phyloP scores from a whole-genome alignment of 2,797 vertebrate genomes.

The Cichlasoma orientale region DNA sequence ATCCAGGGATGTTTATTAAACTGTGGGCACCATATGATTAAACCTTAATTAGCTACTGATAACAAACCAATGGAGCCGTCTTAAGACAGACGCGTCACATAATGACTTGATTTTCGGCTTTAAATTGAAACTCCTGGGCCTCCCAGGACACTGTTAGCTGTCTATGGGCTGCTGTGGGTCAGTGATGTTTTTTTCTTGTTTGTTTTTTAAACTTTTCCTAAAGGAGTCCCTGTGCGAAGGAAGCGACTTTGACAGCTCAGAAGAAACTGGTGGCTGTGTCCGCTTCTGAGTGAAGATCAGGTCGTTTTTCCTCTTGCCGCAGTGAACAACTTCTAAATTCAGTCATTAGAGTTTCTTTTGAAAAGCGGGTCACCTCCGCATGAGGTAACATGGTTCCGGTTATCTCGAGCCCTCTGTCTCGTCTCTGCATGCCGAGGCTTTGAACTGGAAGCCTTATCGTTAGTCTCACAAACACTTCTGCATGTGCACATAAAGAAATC shows the following conservation, averaged over 20 bases:
- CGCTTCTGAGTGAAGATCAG: slow-evolving; percentile 77
- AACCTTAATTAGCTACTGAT: slow-evolving; percentile 9
- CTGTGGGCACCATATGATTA: slow-evolving; percentile 4
- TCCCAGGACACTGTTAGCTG: slow-evolving; percentile 15
- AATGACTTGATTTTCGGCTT: slow-evolving; percentile 28
- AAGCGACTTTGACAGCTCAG: slow-evolving; percentile 78
- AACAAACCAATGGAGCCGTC: background rate
- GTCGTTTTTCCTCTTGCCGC: background rate
- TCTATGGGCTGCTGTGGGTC: slow-evolving; percentile 11
- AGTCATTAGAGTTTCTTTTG: background rate
- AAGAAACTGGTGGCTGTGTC: slow-evolving; percentile 79
- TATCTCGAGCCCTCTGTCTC: slow-evolving; percentile 9
- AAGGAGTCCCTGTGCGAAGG: slow-evolving; percentile 83
- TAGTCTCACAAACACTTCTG: slow-evolving; percentile 18
- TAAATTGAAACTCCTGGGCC: background rate
- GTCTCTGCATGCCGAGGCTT: slow-evolving; percentile 56
- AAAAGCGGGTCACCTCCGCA: background rate
- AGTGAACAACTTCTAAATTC: background rate
- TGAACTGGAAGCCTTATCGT: slow-evolving; percentile 13
- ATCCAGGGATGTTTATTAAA: background rate
- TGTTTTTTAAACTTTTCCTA: slow-evolving; percentile 26
- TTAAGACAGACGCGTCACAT: slow-evolving; percentile 3
- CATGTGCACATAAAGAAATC: slow-evolving; percentile 37
- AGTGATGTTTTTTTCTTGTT: background rate
- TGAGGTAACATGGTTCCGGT: background rate